These are phyloP conservation scores for Tachypleus tridentatus DNA, from an alignment of 1,140 invertebrate species.

Conservation along the genomic window DNA sequence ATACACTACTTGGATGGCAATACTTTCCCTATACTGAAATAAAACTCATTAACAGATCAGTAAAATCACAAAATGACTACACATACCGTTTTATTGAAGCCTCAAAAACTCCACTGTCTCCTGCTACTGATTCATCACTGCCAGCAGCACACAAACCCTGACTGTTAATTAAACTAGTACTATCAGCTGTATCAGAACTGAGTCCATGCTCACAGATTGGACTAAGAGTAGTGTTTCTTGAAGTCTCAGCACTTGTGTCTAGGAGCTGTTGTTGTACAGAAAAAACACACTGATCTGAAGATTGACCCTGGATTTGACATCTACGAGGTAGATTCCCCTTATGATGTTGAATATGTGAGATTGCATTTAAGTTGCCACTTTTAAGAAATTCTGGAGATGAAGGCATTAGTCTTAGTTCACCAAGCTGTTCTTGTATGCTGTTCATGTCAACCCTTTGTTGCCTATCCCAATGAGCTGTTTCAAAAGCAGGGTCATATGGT, in stretches of 20 bases:
- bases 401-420: too few relatives aligned
- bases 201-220: not conserved
- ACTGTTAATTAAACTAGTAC: too few relatives aligned
- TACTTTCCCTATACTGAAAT: constrained; percentile 63
- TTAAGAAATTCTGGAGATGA: not conserved
- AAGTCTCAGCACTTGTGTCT: not conserved
- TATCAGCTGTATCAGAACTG: not conserved
- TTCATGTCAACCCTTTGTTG: not conserved
- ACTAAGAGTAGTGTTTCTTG: not conserved
- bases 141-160: constrained; percentile 63
- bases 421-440: too few relatives aligned
- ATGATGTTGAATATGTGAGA: too few relatives aligned
- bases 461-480: constrained; percentile 21
- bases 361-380: not conserved
- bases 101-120: constrained; percentile 90
- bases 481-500: constrained; percentile 37
- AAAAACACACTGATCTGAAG: too few relatives aligned
- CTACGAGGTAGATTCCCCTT: too few relatives aligned
- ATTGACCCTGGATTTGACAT: too few relatives aligned
- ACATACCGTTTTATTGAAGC: not conserved
- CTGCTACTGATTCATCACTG: constrained; percentile 90
- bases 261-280: not conserved
- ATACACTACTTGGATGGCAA: not conserved
- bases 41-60: constrained; percentile 45
- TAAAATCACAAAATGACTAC: not conserved